These are phyloP conservation scores for Neopelma chrysocephalum DNA, from an alignment of 2,797 vertebrate species.

Conservation along the genomic window DNA sequence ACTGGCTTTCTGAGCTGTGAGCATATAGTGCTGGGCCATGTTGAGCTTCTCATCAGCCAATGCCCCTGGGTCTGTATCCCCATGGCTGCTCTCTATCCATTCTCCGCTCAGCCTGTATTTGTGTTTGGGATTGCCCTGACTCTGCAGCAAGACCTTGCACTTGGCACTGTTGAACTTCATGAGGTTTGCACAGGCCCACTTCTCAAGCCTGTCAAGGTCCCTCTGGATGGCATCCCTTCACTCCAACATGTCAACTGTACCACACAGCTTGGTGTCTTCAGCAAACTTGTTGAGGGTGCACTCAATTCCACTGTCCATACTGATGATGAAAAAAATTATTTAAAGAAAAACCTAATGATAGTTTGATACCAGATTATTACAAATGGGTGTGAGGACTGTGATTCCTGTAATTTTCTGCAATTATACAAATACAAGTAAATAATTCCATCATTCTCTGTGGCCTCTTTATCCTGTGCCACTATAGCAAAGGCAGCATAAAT, in stretches of 20 bases:
- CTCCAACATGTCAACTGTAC: background rate
- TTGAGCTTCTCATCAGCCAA: background rate
- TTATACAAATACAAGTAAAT: background rate
- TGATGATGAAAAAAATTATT: background rate
- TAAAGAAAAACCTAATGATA: background rate
- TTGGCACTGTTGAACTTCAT: background rate
- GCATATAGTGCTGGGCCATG: too few species aligned
- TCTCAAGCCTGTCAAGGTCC: background rate
- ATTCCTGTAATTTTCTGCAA: background rate
- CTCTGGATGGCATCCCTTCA: background rate
- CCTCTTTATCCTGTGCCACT: background rate
- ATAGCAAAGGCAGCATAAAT: background rate
- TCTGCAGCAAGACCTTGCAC: background rate
- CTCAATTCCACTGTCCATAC: background rate
- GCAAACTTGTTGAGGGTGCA: background rate
- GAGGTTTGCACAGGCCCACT: background rate
- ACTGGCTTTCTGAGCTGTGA: background rate
- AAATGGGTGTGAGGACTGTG: background rate
- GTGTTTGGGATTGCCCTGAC: background rate
- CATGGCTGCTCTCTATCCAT: background rate
- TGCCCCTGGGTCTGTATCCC: accelerated
- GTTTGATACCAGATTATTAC: background rate
- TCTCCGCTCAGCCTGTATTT: background rate
- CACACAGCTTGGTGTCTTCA: background rate
- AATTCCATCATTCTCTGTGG: background rate